Base-by-base conservation (phyloP, 2,888 invertebrate genomes). In the Leptinotarsa peninsularis region DNA sequence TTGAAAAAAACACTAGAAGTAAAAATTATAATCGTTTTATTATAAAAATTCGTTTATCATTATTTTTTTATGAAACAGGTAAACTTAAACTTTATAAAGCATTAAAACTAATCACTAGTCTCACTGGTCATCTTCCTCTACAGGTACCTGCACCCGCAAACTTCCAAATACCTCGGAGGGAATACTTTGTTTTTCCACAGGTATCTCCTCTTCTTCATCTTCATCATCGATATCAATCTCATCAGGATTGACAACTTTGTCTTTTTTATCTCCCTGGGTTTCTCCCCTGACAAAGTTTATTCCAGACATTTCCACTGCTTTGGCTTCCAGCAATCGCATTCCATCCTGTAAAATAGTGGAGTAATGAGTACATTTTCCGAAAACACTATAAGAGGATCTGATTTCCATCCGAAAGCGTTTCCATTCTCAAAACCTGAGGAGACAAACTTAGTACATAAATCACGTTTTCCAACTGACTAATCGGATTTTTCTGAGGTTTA, bases 81-180 rank as follows among this genome's bases (percentile, higher is more conserved):
- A 43, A 13, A 43, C 43, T 43, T 43, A 43, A 43, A 43, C 43
- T 43, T 43, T 10, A 43, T 43, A 43, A 43, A 43, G 43, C 10
- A 43, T 43, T 43, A 43, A 43, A 43, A 43, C 10, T 43, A 10
- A 13, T 43, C 10, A 10, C 43, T 58, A 18, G 18, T 67, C 56
- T 43, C 43, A 43, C 43, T 43, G 56, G 5, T 75, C 63, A 33
- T 76, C 73, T 5, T 75, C 74, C 18, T 78, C 78, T 14, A 80
- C 76, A 14, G 70, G 69, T 49, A 67, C 66, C 17, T 84, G 85
- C 71, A 86, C 86, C 82, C 91, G 91, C 79, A 97, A 90, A 80
- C 95, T 92, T 76, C 98, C 98, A 90, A 98, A 98, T 4, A 98
- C 97, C 89, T 97, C 94, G 66, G 94, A 91, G 52, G 98, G 98